A percentile compares a stretch with the other conserved stretches of the same genome.
phyloP scores from a whole-genome alignment of 2,797 vertebrate genomes.

The Gallirallus australis region DNA sequence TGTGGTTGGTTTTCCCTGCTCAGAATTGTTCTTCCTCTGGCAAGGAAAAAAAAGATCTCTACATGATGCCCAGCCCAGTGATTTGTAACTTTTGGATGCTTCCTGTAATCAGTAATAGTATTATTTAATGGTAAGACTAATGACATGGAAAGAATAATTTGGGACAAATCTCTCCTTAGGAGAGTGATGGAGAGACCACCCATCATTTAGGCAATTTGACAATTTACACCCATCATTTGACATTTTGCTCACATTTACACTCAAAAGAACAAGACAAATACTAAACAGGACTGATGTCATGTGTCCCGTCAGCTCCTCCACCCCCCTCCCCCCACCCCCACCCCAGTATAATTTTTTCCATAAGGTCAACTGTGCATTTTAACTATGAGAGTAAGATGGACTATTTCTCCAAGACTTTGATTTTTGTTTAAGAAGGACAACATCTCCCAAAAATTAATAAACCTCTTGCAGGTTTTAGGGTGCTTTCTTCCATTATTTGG shows the following conservation, averaged over 20 bases:
- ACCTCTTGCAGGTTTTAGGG: neutral
- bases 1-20: accelerated
- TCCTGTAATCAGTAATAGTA: neutral
- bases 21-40: neutral
- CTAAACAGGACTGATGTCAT: neutral
- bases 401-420: neutral
- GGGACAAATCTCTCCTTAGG: neutral
- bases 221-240: no score
- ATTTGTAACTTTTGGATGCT: neutral
- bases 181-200: neutral
- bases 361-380: neutral
- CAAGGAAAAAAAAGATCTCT: neutral
- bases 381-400: neutral
- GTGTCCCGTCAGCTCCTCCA: no score
- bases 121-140: neutral
- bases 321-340: no score
- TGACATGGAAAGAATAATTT: neutral
- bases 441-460: neutral
- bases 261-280: neutral
- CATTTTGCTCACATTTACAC: no score
- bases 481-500: neutral
- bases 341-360: neutral
- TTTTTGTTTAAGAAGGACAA: neutral
- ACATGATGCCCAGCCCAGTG: accelerated
- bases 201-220: neutral